A percentile compares a stretch with the other conserved stretches of the same genome.
phyloP scores from a whole-genome alignment of 2,888 invertebrate species.

The Drosophila recens region DNA sequence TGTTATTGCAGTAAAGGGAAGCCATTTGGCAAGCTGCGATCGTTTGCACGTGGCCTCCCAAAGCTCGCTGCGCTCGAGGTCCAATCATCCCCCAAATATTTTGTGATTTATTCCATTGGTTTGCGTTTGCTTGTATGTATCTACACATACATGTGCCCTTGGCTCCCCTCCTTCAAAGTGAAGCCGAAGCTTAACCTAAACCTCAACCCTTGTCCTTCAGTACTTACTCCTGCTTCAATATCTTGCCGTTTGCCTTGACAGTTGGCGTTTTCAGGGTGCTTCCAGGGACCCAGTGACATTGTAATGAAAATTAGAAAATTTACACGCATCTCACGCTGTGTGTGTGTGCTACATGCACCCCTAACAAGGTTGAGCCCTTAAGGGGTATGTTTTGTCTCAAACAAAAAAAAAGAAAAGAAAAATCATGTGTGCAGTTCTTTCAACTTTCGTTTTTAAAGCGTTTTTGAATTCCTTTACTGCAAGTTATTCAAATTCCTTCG shows the following conservation, averaged over 20 bases:
- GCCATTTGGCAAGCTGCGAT: slow-evolving; percentile 38
- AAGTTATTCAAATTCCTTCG: slow-evolving; percentile 67
- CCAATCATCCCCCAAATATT: slow-evolving; percentile 51
- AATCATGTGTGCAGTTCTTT: slow-evolving; percentile 27
- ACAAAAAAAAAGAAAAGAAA: slow-evolving; percentile 37
- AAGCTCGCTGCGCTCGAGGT: slow-evolving; percentile 36
- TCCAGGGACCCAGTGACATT: slow-evolving; percentile 80
- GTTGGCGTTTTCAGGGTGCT: slow-evolving; percentile 69
- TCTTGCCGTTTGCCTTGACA: slow-evolving; percentile 35
- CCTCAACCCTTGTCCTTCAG: slow-evolving; percentile 74
- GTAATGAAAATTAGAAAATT: slow-evolving; percentile 70
- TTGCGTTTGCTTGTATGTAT: slow-evolving; percentile 28
- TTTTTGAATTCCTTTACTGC: slow-evolving; percentile 75
- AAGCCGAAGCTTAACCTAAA: slow-evolving; percentile 48
- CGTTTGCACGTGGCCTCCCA: slow-evolving; percentile 24
- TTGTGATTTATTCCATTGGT: slow-evolving; percentile 50
- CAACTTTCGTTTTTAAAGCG: slow-evolving; percentile 62
- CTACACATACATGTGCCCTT: not conserved
- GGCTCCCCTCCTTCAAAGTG: slow-evolving; percentile 27
- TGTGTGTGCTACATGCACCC: slow-evolving; percentile 62
- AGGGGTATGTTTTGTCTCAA: slow-evolving; percentile 64
- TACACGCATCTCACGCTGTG: slow-evolving; percentile 72
- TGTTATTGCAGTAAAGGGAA: slow-evolving; percentile 14
- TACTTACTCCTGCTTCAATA: slow-evolving; percentile 40
- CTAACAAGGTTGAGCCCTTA: slow-evolving; percentile 58